Base-by-base conservation (phyloP, 2,113 vertebrate species). In the Spermophilus dauricus region DNA sequence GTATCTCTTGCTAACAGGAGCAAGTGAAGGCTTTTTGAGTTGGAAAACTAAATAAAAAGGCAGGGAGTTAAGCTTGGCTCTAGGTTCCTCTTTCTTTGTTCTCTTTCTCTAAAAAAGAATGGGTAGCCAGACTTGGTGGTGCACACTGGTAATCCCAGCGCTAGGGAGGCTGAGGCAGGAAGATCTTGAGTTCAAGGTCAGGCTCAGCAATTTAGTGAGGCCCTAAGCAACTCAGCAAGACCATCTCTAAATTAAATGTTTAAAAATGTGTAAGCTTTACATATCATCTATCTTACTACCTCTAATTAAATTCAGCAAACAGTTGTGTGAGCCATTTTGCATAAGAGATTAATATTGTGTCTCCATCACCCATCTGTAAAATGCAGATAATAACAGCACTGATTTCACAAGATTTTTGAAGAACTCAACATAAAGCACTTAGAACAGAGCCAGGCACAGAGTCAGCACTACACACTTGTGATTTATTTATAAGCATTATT, bases 41-140 rank as follows among this genome's bases (percentile, higher is more conserved):
- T 86, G 26, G 37, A 78, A 95, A 92, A 93, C 78, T 58, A 85
- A 92, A 26, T 34, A 89, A 34, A 56, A 48, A 53, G 84, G 77
- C 88, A 90, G 56, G 53, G 86, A 77, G n/a, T 53, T 51, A 45
- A 10, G 32, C 32, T 30, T 28, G 20, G 67, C 73, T 72, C 22
- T 83, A n/a, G 5, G 56, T 14, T 53, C 63, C 58, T 39, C 69
- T 67, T 58, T 75, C 45, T 87, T 56, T 53, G 18, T 39, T 86
- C 67, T 86, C 80, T 61, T 17, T 6, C 72, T 73, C 65, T 65
- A 34, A 78, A 58, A 26, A 53, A 39, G 11, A 86, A 53, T 16
- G 13, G 13, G 14, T 53, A 53, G 51, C 51, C 51, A 53, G 51
- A 16, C 14, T 13, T 53, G 51, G 51, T 58, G 56, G 56, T 58